Evolutionary conservation across 2,797 vertebrate genomes (phyloP).

Genomic region (Acanthis flammea): DNA sequence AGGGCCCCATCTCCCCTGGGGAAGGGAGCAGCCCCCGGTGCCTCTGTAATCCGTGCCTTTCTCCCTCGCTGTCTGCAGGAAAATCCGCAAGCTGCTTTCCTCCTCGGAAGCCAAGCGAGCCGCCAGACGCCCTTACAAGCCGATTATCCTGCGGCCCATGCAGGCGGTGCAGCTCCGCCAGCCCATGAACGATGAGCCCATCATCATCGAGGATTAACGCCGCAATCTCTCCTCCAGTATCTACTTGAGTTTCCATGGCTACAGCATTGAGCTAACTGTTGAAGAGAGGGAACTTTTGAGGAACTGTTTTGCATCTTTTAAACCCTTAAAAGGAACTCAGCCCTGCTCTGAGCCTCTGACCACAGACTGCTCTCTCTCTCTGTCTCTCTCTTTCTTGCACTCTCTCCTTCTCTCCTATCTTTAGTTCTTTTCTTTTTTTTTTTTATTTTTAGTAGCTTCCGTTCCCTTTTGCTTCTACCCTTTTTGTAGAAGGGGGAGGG

Average conservation of each 20-base stretch:
- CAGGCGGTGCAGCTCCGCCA: conserved; percentile 77
- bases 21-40: not conserved
- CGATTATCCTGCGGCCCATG: conserved; percentile 78
- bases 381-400: not conserved
- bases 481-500: conserved; percentile 78
- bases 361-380: conserved; percentile 66
- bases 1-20: not conserved
- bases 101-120: conserved; percentile 82
- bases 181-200: conserved; percentile 81
- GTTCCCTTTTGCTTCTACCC: conserved; percentile 65
- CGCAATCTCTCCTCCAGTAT: conserved; percentile 14
- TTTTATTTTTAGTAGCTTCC: conserved; percentile 64
- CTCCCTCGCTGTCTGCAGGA: conserved; percentile 63
- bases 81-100: conserved; percentile 83
- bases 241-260: conserved; percentile 60
- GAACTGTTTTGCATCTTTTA: conserved; percentile 81
- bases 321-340: conserved; percentile 63
- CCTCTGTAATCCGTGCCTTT: not conserved
- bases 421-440: conserved; percentile 35
- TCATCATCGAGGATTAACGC: conserved; percentile 80
- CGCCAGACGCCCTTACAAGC: conserved; percentile 77
- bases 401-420: not conserved
- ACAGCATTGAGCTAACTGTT: conserved; percentile 48
- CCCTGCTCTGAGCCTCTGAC: conserved; percentile 63
- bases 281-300: conserved; percentile 59